Conservation (phyloP, 2,888 invertebrate species). For the Drosophila flavopinicola region DNA sequence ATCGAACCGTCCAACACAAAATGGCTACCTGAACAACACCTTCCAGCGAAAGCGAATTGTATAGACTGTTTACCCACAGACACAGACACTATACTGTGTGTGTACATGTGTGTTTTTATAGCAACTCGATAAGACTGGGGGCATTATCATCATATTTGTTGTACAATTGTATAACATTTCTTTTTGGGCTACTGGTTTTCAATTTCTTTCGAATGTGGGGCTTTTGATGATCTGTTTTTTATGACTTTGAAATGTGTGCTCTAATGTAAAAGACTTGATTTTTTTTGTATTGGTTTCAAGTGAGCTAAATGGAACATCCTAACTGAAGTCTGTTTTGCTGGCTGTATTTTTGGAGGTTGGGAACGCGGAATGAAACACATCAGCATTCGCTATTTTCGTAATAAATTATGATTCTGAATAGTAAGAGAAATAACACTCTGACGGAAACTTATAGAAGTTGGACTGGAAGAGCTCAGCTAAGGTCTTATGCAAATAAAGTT, state of each 20-base stretch:
- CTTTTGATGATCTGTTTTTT: slow-evolving; percentile 8
- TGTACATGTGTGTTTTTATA: slow-evolving; percentile 9
- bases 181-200: slow-evolving; percentile 42
- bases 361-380: slow-evolving; percentile 5
- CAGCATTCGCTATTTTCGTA: too few species aligned
- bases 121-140: slow-evolving; percentile 45
- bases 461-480: too few species aligned
- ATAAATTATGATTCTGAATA: too few species aligned
- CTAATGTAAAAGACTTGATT: background rate
- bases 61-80: background rate
- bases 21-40: slow-evolving; percentile 20
- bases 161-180: slow-evolving; percentile 48
- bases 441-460: too few species aligned
- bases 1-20: slow-evolving; percentile 21
- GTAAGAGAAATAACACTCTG: too few species aligned
- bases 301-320: too few species aligned
- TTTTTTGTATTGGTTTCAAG: too few species aligned
- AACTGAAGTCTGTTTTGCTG: too few species aligned
- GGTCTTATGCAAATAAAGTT: too few species aligned
- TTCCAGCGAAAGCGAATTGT: slow-evolving; percentile 1
- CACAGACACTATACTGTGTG: background rate
- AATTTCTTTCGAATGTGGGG: slow-evolving; percentile 31
- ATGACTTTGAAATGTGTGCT: background rate
- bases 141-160: slow-evolving; percentile 40
- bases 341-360: too few species aligned